Evolutionary conservation across 2,113 vertebrate genomes (phyloP).

Genomic region (Marmota flaviventris): DNA sequence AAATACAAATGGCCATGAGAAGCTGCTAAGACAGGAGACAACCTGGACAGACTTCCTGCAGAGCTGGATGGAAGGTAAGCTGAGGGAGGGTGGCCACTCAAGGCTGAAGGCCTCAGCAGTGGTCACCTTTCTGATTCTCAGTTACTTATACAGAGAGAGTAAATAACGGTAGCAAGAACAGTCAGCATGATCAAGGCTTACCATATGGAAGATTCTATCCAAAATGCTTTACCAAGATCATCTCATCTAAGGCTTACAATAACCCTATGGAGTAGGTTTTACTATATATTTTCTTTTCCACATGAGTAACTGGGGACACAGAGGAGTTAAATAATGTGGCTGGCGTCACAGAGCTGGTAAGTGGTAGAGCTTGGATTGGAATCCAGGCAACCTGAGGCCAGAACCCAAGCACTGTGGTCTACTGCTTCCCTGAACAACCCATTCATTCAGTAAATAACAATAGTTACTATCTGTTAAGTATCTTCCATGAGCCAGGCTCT

Average conservation of each 20-base stretch:
- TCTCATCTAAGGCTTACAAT: too few relatives aligned
- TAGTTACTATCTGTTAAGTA: not conserved
- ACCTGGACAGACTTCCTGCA: not conserved
- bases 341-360: too few relatives aligned
- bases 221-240: not conserved
- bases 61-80: not conserved
- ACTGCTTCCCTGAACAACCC: not conserved
- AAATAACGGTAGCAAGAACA: not conserved
- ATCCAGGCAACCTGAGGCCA: not conserved
- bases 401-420: not conserved
- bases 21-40: not conserved
- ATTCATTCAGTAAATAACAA: not conserved
- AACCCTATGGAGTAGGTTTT: not conserved
- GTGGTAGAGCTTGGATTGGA: not conserved
- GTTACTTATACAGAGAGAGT: not conserved
- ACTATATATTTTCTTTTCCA: not conserved
- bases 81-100: not conserved
- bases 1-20: not conserved
- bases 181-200: not conserved
- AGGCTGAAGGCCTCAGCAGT: not conserved
- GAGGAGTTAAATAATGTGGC: not conserved
- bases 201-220: not conserved
- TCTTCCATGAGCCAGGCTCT: not conserved
- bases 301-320: not conserved
- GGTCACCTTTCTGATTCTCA: not conserved